Evolutionary conservation across 1,140 invertebrate genomes (phyloP).

Genomic region (Sipha flava): DNA sequence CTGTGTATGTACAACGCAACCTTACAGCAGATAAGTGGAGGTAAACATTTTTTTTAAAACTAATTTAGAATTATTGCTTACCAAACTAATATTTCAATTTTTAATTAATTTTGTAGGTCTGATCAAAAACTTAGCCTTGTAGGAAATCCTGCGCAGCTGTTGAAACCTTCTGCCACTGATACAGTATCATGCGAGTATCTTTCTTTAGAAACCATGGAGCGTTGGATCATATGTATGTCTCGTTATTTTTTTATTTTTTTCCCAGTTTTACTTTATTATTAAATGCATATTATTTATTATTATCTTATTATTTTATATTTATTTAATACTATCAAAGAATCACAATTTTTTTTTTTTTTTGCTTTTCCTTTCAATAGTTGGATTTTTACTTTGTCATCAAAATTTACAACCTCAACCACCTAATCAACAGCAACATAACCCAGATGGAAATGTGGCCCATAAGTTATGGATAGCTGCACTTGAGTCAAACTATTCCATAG

Average conservation of each 20-base stretch:
- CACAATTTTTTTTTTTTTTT: constrained; percentile 44
- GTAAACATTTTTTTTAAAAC: constrained; percentile 37
- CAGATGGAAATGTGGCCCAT: background rate
- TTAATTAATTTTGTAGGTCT: constrained; percentile 46
- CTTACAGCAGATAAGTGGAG: constrained; percentile 88
- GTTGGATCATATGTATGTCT: constrained; percentile 83
- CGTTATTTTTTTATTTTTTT: constrained; percentile 47
- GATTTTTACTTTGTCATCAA: constrained; percentile 82
- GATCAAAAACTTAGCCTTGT: constrained; percentile 91
- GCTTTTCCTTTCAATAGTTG: constrained; percentile 57
- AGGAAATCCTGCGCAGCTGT: constrained; percentile 77
- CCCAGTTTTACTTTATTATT: no score
- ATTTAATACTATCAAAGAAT: no score
- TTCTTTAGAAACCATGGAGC: constrained; percentile 87
- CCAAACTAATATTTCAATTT: background rate
- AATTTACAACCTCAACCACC: constrained; percentile 68
- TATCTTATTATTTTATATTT: no score
- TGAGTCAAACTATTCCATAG: constrained; percentile 87
- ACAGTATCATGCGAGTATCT: constrained; percentile 96
- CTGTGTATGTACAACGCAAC: constrained; percentile 82
- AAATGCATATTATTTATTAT: no score
- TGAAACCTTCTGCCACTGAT: constrained; percentile 90
- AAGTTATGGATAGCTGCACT: constrained; percentile 87
- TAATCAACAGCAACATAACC: constrained; percentile 42
- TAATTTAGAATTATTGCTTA: background rate